Evolutionary conservation across 2,113 vertebrate species (phyloP), one percentile per base, ranked within the genome.

Genomic region (Parus major): DNA sequence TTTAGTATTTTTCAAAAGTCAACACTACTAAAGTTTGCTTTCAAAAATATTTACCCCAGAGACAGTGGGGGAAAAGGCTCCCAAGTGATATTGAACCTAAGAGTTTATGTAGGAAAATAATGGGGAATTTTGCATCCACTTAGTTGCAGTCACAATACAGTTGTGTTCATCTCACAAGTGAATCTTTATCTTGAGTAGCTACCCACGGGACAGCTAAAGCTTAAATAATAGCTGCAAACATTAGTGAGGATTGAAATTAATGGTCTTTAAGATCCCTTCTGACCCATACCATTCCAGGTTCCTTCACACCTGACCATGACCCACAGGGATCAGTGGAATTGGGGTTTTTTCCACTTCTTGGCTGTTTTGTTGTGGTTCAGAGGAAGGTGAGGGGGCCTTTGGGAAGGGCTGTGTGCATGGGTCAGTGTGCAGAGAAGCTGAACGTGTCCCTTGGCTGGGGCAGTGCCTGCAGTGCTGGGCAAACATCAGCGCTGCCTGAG

Each of bases 251-350:
- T 19, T 75, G 69, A 39, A 82, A 46, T 60, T 2, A 18, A 9
- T 31, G 13, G 9, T 21, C 15, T 80, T 60, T 53, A 46, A 75
- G 24, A 14, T 47, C 47, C 7, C 8, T 60, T 68, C 53, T 0
- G 0, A 41, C 61, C 69, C 46, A 53, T 68, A 29, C 53, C 39
- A 10, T 47, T 39, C 70, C 70, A 41, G 20, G 8, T 31, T 55
- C 28, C 35, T 47, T 52, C 39, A 31, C 24, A 15, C 21, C 36
- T 41, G 41, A 3, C 16, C 1, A 0, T 9, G 47, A 25, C n/a
- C 39, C 0, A 0, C 31, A 4, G 65, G 69, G 56, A 21, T 28
- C 1, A 0, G 7, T 56, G 59, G 53, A 35, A 5, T 24, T 68
- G 63, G 63, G 64, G 6, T 0, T 0, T 57, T 35, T 87, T 77